Base-by-base conservation (phyloP, 2,888 invertebrate species). In the Crematogaster levior region DNA sequence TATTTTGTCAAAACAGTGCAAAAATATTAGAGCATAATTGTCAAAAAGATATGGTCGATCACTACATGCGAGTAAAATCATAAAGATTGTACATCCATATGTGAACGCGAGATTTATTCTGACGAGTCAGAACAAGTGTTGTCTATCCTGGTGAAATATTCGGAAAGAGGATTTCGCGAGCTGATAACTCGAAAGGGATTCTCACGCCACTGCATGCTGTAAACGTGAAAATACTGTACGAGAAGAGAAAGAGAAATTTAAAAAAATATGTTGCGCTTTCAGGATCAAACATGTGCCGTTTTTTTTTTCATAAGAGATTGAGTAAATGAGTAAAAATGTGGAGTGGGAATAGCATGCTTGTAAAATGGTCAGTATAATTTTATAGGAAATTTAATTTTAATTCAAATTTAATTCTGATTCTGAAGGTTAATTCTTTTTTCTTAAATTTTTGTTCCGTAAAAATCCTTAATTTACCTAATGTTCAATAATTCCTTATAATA, bases 121-220 rank as follows among this genome's bases (percentile, higher is more conserved):
- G 87, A 83, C 84, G 85, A 85, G 74, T 84, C 77, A 68, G 77
- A 84, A 85, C 87, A 87, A 82, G 85, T 85, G 83, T 87, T 82
- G 82, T 81, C 58, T 75, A 75, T 84, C 81, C 75, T 51, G 66
- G 80, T 63, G 65, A 84, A 84, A 85, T 88, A 88, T 87, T 83
- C 82, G 82, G 37, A 63, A 73, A 81, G 75, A 84, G 83, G 84
- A 87, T 88, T 88, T 85, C 63, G 70, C 83, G 65, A 56, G 15
- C 70, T 81, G 84, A 80, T 80, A 85, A 84, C 73, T 85, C 30
- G 56, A 81, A 77, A 66, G 63, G 81, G 66, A 82, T 86, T 83
- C 53, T 56, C 56, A 48, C 53, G 15, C 30, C 43, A 18, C 12
- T 21, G 21, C 34, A 21, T 70, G 15, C 46, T 3, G 61, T 30